A percentile compares a stretch with the other conserved stretches of the same genome.
Conservation (phyloP, 2,113 vertebrate genomes). For the Paramormyrops kingsleyae region DNA sequence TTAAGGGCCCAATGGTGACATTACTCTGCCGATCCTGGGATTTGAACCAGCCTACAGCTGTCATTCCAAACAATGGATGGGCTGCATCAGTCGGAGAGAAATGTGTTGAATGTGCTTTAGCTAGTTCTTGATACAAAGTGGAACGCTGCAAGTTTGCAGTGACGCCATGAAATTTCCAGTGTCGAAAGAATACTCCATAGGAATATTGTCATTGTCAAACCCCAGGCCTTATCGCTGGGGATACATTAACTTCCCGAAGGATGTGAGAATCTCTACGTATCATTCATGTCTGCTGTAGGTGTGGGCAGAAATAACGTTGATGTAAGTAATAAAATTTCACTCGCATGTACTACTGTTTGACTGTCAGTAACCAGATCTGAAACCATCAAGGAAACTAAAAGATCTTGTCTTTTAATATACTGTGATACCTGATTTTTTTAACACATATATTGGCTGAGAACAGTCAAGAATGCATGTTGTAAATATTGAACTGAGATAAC, state of each 20-base stretch:
- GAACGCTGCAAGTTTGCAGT: neutral
- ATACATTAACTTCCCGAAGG: neutral
- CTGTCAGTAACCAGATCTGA: neutral
- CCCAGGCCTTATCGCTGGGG: neutral
- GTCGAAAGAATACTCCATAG: neutral
- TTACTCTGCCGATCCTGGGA: neutral
- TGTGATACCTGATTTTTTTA: neutral
- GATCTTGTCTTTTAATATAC: neutral
- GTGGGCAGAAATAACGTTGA: neutral
- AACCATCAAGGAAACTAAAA: neutral
- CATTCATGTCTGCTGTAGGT: neutral
- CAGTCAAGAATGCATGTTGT: neutral
- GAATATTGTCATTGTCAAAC: neutral
- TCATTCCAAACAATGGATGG: neutral
- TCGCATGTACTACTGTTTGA: neutral
- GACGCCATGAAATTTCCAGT: neutral
- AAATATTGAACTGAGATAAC: neutral
- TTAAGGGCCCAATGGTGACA: neutral
- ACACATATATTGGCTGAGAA: neutral
- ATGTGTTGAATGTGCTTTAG: neutral
- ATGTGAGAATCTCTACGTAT: neutral
- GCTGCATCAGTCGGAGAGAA: neutral
- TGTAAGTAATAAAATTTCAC: neutral
- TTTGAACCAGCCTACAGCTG: neutral
- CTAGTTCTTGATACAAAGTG: neutral